Conservation (phyloP, 2,888 invertebrate genomes). For the Nemurella pictetii region DNA sequence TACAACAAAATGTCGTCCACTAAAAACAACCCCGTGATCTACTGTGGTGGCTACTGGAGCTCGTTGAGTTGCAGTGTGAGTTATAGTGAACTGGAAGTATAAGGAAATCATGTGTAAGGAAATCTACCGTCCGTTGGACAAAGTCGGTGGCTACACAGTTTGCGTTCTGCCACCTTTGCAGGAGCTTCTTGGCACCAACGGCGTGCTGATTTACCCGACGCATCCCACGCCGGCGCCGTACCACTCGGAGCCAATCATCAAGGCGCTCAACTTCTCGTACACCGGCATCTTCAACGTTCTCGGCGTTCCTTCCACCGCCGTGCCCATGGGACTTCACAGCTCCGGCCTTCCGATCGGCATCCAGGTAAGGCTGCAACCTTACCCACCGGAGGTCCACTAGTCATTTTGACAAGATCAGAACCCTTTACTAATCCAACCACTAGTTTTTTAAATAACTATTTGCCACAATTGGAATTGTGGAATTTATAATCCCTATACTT, state of each 20-base stretch:
- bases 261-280: slow-evolving; percentile 56
- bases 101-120: no score
- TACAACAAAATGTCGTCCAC: no score
- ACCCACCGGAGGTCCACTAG: background rate
- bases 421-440: no score
- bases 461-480: no score
- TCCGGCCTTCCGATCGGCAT: slow-evolving; percentile 74
- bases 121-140: no score
- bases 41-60: no score
- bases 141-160: no score
- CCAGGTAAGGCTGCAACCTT: slow-evolving; percentile 69
- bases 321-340: slow-evolving; percentile 61
- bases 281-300: slow-evolving; percentile 58
- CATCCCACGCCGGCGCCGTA: slow-evolving; percentile 65
- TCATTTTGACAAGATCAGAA: no score
- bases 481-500: no score
- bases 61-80: background rate
- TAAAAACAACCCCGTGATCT: no score
- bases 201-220: slow-evolving; percentile 74
- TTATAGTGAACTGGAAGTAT: no score
- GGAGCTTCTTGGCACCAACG: slow-evolving; percentile 66
- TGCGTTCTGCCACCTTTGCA: no score
- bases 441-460: background rate
- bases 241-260: slow-evolving; percentile 60
- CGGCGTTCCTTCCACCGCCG: slow-evolving; percentile 57